A percentile compares a stretch with the other conserved stretches of the same genome.
These are phyloP conservation scores for Rhimphoctona megacephalus DNA, from an alignment of 2,888 invertebrate species.

Conservation along the genomic window DNA sequence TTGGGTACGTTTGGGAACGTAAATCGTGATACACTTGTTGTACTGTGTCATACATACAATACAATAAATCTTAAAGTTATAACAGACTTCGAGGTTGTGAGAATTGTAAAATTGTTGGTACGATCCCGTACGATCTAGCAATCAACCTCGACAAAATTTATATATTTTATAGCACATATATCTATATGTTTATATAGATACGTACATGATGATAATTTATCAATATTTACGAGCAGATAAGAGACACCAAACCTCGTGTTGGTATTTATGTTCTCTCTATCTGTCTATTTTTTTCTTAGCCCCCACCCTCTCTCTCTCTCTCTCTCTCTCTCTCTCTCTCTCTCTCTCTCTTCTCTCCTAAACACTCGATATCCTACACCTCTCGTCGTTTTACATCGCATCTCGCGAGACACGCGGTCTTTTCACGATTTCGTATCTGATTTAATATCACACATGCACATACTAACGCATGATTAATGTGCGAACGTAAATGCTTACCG, in stretches of 20 bases:
- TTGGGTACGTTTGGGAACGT: neutral
- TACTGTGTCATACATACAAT: neutral
- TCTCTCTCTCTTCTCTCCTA: neutral
- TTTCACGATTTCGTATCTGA: constrained; percentile 63
- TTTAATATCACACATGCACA: constrained; percentile 29
- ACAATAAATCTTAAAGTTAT: constrained; percentile 15
- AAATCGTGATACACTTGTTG: constrained; percentile 7
- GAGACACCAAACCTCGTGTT: constrained; percentile 61
- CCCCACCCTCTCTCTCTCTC: neutral
- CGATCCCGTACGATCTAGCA: constrained; percentile 6
- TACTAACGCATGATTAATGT: constrained; percentile 58
- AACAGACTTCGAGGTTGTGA: neutral
- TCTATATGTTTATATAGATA: neutral
- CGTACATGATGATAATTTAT: constrained; percentile 62
- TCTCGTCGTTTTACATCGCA: neutral
- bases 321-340: constrained; percentile 13
- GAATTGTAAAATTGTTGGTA: constrained; percentile 40
- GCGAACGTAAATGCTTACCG: constrained; percentile 55
- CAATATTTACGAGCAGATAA: constrained; percentile 67
- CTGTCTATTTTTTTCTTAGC: constrained; percentile 3
- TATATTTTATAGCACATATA: neutral
- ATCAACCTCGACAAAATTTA: constrained; percentile 8
- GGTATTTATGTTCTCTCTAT: constrained; percentile 58
- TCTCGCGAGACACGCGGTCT: constrained; percentile 44
- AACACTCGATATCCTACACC: neutral